Percentiles rank a stretch among this genome's conserved stretches.
These are phyloP conservation scores for Nannospalax galili DNA, from an alignment of 2,113 vertebrate species.

Conservation along the genomic window DNA sequence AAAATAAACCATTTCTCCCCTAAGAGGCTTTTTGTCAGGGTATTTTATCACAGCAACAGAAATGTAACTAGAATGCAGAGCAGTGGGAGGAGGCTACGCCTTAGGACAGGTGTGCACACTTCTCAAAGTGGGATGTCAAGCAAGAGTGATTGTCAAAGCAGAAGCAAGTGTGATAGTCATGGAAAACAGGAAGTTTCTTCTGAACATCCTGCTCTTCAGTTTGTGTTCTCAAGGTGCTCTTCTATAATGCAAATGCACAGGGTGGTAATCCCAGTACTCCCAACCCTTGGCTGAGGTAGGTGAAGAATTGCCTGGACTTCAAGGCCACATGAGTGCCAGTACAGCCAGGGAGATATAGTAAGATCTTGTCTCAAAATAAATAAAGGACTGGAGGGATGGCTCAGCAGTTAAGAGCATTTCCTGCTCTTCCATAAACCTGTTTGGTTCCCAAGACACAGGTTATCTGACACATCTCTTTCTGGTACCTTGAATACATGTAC, in stretches of 20 bases:
- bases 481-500: too few species aligned
- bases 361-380: background rate
- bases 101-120: background rate
- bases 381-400: background rate
- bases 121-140: background rate
- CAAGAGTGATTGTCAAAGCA: too few species aligned
- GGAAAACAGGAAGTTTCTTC: background rate
- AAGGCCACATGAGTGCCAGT: background rate
- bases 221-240: background rate
- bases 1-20: background rate
- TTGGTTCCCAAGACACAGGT: background rate
- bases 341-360: background rate
- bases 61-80: background rate
- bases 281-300: background rate
- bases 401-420: background rate
- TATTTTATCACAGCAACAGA: background rate
- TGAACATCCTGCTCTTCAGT: too few species aligned
- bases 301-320: background rate
- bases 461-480: too few species aligned
- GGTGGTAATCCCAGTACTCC: background rate
- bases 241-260: background rate
- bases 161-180: too few species aligned
- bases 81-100: background rate
- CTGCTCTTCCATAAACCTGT: background rate
- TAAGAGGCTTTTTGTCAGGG: too few species aligned